Evolutionary conservation across 2,888 invertebrate genomes (phyloP).

Genomic region (Andrena chrysosceles): DNA sequence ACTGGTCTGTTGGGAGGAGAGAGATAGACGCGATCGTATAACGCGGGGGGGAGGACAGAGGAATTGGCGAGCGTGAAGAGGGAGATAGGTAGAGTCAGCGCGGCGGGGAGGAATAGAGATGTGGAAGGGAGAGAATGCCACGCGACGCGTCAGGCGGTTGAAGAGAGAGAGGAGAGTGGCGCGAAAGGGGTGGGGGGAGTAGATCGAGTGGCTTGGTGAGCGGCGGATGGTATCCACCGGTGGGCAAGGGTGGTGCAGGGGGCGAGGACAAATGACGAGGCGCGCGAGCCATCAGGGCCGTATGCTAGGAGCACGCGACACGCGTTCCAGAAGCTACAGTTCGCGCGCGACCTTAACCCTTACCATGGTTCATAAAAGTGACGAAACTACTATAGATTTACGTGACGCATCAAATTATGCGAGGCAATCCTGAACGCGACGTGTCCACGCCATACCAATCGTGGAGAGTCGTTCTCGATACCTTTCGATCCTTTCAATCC

Average conservation of each 20-base stretch:
- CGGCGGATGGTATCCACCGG: conserved; percentile 37
- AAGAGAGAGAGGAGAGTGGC: conserved; percentile 56
- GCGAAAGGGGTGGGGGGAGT: conserved; percentile 47
- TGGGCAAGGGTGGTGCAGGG: conserved; percentile 40
- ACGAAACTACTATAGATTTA: background rate
- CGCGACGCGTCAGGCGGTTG: conserved; percentile 54
- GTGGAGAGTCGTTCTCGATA: no score
- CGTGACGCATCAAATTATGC: background rate
- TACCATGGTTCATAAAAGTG: conserved; percentile 32
- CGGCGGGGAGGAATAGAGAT: conserved; percentile 34
- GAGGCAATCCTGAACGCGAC: background rate
- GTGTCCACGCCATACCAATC: background rate
- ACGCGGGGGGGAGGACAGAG: conserved; percentile 22
- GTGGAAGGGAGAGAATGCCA: conserved; percentile 64
- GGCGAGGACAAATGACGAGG: conserved; percentile 71
- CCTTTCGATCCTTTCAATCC: background rate
- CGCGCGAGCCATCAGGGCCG: conserved; percentile 74
- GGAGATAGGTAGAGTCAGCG: background rate
- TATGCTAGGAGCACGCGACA: conserved; percentile 70
- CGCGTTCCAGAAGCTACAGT: conserved; percentile 51
- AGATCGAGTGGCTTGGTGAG: conserved; percentile 58
- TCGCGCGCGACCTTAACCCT: conserved; percentile 53
- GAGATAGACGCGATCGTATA: conserved; percentile 43
- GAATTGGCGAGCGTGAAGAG: conserved; percentile 11
- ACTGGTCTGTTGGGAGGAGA: conserved; percentile 10